Base-by-base conservation (phyloP, 2,888 invertebrate genomes). In the Sepioteuthis lessoniana region DNA sequence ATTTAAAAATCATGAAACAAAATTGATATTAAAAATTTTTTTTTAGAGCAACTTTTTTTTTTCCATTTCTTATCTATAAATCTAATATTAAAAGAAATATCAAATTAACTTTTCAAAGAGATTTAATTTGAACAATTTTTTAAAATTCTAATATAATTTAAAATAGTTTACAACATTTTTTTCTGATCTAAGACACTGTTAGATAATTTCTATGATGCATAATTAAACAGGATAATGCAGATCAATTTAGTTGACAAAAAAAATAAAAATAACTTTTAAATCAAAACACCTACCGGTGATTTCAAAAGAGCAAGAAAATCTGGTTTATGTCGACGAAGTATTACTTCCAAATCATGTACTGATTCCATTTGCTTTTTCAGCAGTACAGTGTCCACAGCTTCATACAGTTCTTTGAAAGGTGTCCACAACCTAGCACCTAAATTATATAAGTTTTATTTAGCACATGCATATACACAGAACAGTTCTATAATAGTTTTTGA, bases 271-370 rank as follows among this genome's bases (percentile, higher is more conserved):
- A 55, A 55, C 55, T 25, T 55, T 55, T 5, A 55, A 55, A 55
- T 38, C 21, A 28, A 28, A 91, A 94, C 21, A 95, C 96, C 94
- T 97, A 99, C 99, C 96, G 98, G 98, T 97, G 99, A 98, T 97
- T 98, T 98, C 93, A 99, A 97, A 8, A 99, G 97, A 25, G 98
- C 98, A 38, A 98, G 98, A 97, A 99, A 99, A 96, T 98, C 98
- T 96, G 98, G 98, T 96, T 98, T 98, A 96, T 99, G 98, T 96
- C 98, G 98, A 94, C 98, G 98, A 38, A 99, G 97, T 28, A 98
- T 98, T 93, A 98, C 98, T 97, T 99, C 99, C 96, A 99, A 98
- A 94, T 97, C 97, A 94, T 97, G 97, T 7, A 97, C 95, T 42
- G 97, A 96, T 94, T 97, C 96, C 13, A 96, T 95, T 94, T 97